Percentiles rank a stretch among this genome's conserved stretches.
Conservation (phyloP, 2,113 vertebrate species). For the Pycnonotus jocosus region DNA sequence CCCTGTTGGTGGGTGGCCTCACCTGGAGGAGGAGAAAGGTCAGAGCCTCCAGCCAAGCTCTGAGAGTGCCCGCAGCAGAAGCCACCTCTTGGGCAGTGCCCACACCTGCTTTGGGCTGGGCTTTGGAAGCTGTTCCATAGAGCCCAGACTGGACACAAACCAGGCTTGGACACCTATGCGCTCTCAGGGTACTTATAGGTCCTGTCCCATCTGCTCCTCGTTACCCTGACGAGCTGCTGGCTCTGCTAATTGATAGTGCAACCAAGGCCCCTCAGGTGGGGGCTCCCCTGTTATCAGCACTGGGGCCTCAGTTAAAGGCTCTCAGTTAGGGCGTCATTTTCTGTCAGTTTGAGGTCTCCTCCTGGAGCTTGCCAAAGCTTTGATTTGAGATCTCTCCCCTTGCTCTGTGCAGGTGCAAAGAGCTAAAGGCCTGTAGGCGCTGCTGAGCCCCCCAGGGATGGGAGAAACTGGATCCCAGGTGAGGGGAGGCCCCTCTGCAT, state of each 20-base stretch:
- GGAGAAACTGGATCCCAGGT: not conserved
- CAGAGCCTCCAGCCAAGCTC: not conserved
- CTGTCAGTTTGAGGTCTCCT: not conserved
- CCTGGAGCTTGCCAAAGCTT: not conserved
- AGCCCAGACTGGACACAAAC: accelerated
- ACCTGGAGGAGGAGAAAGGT: not conserved
- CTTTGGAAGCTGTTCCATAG: not conserved
- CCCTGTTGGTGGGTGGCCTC: accelerated
- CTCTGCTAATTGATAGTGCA: not conserved
- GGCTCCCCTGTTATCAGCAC: accelerated
- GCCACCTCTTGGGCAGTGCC: accelerated
- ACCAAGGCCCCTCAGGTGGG: accelerated
- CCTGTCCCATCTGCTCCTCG: not conserved
- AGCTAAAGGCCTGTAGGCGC: not conserved
- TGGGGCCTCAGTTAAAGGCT: no score
- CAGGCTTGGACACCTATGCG: accelerated
- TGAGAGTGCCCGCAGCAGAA: accelerated
- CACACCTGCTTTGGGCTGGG: not conserved
- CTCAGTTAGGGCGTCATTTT: accelerated
- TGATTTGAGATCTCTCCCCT: not conserved
- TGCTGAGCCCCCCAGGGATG: not conserved
- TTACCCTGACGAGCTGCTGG: not conserved
- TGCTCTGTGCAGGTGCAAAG: accelerated
- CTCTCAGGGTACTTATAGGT: not conserved
- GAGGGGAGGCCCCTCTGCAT: not conserved